Evolutionary conservation across 2,888 invertebrate species (phyloP), one percentile per base, ranked within the genome.

Genomic region (Reticulitermes lucifugus): DNA sequence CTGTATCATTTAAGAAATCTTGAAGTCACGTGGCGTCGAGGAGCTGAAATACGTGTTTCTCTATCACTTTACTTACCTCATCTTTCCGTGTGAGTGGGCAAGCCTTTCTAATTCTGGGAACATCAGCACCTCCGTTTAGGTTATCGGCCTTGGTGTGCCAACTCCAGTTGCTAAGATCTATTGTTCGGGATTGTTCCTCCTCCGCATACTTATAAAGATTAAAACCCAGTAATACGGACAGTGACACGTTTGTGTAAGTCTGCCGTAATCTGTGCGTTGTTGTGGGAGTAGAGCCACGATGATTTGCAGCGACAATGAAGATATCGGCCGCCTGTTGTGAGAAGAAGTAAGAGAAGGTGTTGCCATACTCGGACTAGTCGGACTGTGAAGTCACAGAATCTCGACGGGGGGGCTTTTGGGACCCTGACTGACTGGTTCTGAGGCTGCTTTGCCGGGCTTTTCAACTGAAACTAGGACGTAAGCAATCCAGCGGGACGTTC

Each of bases 351-450:
- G 51, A 46, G 46, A 77, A 77, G 77, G 77, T 77, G 77, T 51
- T 77, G 21, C 77, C 77, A 22, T 46, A n/a, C 46, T 73, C 41
- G 41, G 41, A 21, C 73, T 73, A 41, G 41, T 35, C 10, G 46
- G n/a, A 77, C 77, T 46, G 43, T 77, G 77, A 77, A 77, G 46
- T 77, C 77, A 77, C 77, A 77, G 46, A 77, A 77, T 41, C 77
- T 77, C 77, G 43, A 46, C 77, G 77, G 77, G 35, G 77, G 51
- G 77, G 25, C 25, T 77, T 77, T 77, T 77, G 77, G 77, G 51
- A 46, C 41, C 77, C 77, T 77, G 22, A 46, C 46, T 77, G 77
- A 77, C 29, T 25, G 25, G 70, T 18, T 41, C 55, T 65, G n/a
- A 65, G 4, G 65, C 65, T 18, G 55, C 55, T 14, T 55, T 55